Evolutionary conservation across 2,888 invertebrate species (phyloP), one percentile per base, ranked within the genome.

Genomic region (Troides oblongomaculatus): DNA sequence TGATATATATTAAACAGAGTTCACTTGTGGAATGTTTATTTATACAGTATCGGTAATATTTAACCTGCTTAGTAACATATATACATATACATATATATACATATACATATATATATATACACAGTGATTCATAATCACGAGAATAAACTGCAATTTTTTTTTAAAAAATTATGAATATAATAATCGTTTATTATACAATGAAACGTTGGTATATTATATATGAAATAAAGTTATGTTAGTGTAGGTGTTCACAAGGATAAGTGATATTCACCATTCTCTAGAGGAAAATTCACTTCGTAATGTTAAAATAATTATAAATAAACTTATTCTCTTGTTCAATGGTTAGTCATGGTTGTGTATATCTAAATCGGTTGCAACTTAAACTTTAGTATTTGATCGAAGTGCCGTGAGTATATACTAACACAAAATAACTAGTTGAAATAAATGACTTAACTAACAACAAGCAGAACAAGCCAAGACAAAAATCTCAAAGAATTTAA

Each of bases 401-500:
- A 57, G n/a, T 6, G 23, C 21, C 57, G 57, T 57, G 2, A 21
- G 23, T n/a, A 21, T 21, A 57, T 10, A 57, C 7, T 14, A 18
- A 50, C 17, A 50, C 17, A 14, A 4, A 50, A 50, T 30, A 30
- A 50, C 50, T 18, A 17, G 50, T 50, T 50, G 10, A 50, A 17
- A 50, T 50, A 50, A 50, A 50, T 39, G 10, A 7, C 39, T 39
- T 39, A 39, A 1, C 10, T 39, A 50, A 30, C 30, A 30, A 4
- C 18, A 18, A 50, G 17, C 17, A 50, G 50, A 50, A 50, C 17
- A 50, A 17, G 39, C 25, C 62, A 18, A 57, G n/a, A 46, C 12
- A n/a, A 46, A 25, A 62, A 68, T 57, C 57, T 62, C 23, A 67
- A 62, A 23, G 23, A 62, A 46, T 4, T 39, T 17, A 25, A 62